A percentile compares a stretch with the other conserved stretches of the same genome.
These are phyloP conservation scores for Alitta virens DNA, from an alignment of 2,888 invertebrate species.

Conservation along the genomic window DNA sequence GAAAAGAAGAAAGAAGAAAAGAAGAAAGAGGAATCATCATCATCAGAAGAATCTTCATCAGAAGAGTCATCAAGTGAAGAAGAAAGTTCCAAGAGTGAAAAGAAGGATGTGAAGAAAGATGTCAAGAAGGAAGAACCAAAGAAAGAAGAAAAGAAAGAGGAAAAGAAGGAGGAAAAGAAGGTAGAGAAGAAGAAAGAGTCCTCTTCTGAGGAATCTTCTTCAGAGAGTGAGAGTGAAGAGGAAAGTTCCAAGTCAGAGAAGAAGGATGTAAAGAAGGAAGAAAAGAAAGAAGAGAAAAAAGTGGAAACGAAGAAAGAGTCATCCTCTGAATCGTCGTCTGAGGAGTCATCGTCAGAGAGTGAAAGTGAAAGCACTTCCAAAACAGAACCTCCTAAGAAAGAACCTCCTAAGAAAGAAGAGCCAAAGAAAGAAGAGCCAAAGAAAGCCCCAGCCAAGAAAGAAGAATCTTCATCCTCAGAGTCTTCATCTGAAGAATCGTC, in stretches of 20 bases:
- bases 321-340: background rate
- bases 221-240: background rate
- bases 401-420: no score
- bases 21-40: background rate
- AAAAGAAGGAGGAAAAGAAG: conserved; percentile 1
- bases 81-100: background rate
- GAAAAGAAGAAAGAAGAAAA: conserved; percentile 2
- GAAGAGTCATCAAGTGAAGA: background rate
- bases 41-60: background rate
- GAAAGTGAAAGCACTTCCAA: background rate
- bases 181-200: background rate
- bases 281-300: background rate
- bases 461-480: no score
- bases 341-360: background rate
- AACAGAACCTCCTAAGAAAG: no score
- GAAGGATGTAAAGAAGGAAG: background rate
- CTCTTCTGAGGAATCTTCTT: background rate
- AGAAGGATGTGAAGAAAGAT: background rate
- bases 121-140: background rate
- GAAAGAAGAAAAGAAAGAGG: background rate
- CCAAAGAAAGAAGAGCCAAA: no score
- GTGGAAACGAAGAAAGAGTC: conserved; percentile 1
- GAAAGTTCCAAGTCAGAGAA: background rate
- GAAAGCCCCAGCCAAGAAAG: no score
- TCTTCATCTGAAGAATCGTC: no score